Base-by-base conservation (phyloP, 2,888 invertebrate species). In the Silvanus unidentatus region DNA sequence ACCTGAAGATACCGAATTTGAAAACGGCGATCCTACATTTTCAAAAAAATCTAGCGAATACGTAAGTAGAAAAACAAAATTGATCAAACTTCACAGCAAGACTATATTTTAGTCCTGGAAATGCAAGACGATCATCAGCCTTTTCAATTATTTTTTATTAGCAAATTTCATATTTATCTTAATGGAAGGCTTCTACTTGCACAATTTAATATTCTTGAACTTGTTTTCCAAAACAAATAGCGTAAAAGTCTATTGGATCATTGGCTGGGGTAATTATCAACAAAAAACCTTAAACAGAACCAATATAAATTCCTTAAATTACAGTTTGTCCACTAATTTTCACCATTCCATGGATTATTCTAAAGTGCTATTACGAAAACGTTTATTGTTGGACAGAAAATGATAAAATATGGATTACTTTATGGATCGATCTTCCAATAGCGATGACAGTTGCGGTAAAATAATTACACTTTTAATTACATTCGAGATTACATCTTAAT, bases 201-300 rank as follows among this genome's bases (percentile, higher is more conserved):
- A 84, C 63, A 83, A 80, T 65, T 71, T 84, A 39, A 77, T 85
- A 50, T 82, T 81, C 60, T 59, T 80, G 41, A 78, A 82, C 6
- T 73, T 82, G 35, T 82, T 82, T 64, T 77, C 80, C 0, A 82
- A 84, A 57, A 77, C 74, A 28, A 77, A 74, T 39, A 73, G 78
- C 12, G 78, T 83, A 45, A 72, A 73, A 3, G 60, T 75, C 42
- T 82, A 83, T 64, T 75, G 79, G 34, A 45, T 77, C 1, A 67
- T 80, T 12, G 85, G 84, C 35, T 85, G 84, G 84, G 78, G 83
- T 83, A 68, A 75, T 77, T 57, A n/a, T n/a, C n/a, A n/a, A n/a
- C n/a, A n/a, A n/a, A n/a, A n/a, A n/a, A n/a, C n/a, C n/a, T n/a
- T n/a, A n/a, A n/a, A n/a, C n/a, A n/a, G n/a, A n/a, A n/a, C n/a